Evolutionary conservation across 2,888 invertebrate species (phyloP), one percentile per base, ranked within the genome.

Genomic region (Macrophya alboannulata): DNA sequence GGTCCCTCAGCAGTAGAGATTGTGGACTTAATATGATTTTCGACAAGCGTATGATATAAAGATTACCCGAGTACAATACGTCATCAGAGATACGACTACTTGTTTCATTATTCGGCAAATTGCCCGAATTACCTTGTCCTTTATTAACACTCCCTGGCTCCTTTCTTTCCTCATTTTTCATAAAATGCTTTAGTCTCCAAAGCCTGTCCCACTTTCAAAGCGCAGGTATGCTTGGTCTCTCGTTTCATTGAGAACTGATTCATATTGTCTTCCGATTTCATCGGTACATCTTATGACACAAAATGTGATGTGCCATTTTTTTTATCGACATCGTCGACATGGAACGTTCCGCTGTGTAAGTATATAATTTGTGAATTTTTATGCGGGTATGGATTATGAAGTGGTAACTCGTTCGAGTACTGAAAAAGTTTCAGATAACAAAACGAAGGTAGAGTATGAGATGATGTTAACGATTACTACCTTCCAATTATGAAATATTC

Each of bases 31-130:
- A 79, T 79, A 10, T 40, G 55, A 55, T 55, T 51, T 37, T 55
- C 59, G 37, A 55, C 51, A 48, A 55, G 37, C 37, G 8, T 10
- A 55, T 6, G 55, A 55, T 55, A n/a, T 37, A 37, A 31, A 55
- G 55, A 79, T 59, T 40, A n/a, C 40, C 10, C n/a, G 31, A 21
- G 59, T 5, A 79, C 40, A 55, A 79, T 79, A 79, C 79, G 55
- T 79, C 79, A 40, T 79, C 79, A 55, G 59, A 37, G 45, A 45
- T 55, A 79, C 59, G 77, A 37, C 37, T 55, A 40, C 55, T 55
- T 79, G 25, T 79, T 79, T 79, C 59, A 55, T 79, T 55, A 79
- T 79, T 37, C 59, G 37, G 55, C 51, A 79, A 79, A 79, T 79
- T 55, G 17, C 79, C 40, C 31, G 15, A 59, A 55, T 59, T 40